A percentile compares a stretch with the other conserved stretches of the same genome.
These are phyloP conservation scores for Callyntrura sp. DNA, from an alignment of 2,888 invertebrate genomes.

Conservation along the genomic window DNA sequence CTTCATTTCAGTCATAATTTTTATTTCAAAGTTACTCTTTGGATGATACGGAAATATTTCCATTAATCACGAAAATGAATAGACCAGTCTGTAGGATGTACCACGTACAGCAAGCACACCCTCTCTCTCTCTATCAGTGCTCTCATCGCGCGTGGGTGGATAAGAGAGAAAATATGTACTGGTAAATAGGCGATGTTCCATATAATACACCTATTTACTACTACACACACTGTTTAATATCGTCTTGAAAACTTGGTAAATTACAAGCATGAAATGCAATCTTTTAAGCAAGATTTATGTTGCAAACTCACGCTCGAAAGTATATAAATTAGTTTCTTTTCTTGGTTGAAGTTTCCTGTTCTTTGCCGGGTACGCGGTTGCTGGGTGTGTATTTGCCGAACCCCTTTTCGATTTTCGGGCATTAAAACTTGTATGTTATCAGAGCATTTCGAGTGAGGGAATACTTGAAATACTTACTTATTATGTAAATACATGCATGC, in stretches of 20 bases:
- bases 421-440: not conserved
- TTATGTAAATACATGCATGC: not conserved
- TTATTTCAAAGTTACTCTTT: conserved; percentile 14
- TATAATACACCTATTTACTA: not conserved
- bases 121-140: not conserved
- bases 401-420: not conserved
- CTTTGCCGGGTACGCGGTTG: no score
- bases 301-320: conserved; percentile 50
- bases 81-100: not conserved
- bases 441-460: not conserved
- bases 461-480: not conserved
- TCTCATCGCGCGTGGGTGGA: conserved; percentile 2
- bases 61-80: conserved; percentile 19
- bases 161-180: not conserved
- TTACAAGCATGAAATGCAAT: conserved; percentile 40
- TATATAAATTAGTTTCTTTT: conserved; percentile 52
- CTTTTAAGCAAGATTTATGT: conserved; percentile 59
- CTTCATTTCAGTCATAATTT: not conserved
- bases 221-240: conserved; percentile 22
- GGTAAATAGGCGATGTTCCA: not conserved
- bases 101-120: not conserved
- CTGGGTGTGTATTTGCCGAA: not conserved
- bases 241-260: not conserved
- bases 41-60: not conserved
- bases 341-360: conserved; percentile 15